Conservation (phyloP, 2,888 invertebrate species). For the Eristalis pertinax region DNA sequence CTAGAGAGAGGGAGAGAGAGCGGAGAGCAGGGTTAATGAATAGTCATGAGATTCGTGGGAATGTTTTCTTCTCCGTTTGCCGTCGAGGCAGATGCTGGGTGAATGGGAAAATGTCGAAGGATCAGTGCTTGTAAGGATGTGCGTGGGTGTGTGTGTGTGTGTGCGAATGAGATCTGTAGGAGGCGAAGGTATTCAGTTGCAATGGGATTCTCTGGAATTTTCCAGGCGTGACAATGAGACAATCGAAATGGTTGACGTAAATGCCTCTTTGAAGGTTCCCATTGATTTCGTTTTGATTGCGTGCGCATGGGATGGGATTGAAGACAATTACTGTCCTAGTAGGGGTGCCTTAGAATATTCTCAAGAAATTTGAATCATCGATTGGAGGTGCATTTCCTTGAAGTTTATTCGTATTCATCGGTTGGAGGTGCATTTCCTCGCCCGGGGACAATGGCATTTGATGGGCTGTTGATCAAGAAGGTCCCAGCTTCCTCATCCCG, state of each 20-base stretch:
- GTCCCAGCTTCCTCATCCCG: too few relatives aligned
- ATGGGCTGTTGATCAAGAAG: too few relatives aligned
- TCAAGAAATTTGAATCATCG: too few relatives aligned
- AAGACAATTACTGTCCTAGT: too few relatives aligned
- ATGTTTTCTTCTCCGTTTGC: neutral
- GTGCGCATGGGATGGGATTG: too few relatives aligned
- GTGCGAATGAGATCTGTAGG: too few relatives aligned
- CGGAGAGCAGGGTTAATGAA: slow-evolving; percentile 26
- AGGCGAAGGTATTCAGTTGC: neutral
- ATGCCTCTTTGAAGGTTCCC: neutral
- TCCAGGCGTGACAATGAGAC: neutral
- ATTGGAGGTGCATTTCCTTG: too few relatives aligned
- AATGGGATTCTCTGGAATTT: neutral
- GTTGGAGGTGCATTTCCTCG: too few relatives aligned
- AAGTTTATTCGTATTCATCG: too few relatives aligned
- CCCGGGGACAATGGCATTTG: too few relatives aligned
- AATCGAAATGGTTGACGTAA: neutral
- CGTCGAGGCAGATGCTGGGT: neutral
- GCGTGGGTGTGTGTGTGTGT: neutral
- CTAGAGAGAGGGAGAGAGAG: slow-evolving; percentile 15
- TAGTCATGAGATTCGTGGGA: slow-evolving; percentile 57
- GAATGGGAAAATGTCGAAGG: neutral
- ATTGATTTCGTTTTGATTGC: neutral
- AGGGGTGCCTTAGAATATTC: too few relatives aligned
- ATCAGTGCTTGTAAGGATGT: neutral